Percentiles rank a stretch among this genome's conserved stretches.
phyloP scores from a whole-genome alignment of 37 sponge, comb jelly and placozoan species.

The Crambe crambe region DNA sequence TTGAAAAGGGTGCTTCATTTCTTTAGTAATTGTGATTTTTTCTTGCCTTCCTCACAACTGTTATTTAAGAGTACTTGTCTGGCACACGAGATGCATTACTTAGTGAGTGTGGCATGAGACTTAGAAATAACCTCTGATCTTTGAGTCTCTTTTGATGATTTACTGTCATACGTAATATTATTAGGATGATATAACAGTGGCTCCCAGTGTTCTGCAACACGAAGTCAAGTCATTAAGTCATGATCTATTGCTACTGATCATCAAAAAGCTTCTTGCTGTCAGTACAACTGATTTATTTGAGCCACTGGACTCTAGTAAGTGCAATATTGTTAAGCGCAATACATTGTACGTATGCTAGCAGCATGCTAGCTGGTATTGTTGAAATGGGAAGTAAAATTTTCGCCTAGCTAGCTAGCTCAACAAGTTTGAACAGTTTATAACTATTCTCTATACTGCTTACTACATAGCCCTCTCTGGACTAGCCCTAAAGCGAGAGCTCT shows the following conservation, averaged over 20 bases:
- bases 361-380: too few species aligned
- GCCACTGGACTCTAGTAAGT: not conserved
- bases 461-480: not conserved
- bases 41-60: conserved; percentile 37
- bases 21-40: not conserved
- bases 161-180: too few species aligned
- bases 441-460: not conserved
- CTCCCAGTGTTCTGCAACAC: conserved; percentile 55
- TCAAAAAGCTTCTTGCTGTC: not conserved
- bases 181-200: conserved; percentile 36
- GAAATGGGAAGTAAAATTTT: too few species aligned
- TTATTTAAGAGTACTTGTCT: conserved; percentile 35
- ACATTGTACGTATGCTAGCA: too few species aligned
- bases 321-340: too few species aligned
- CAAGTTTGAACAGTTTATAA: not conserved
- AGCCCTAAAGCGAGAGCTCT: conserved; percentile 14
- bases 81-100: conserved; percentile 52
- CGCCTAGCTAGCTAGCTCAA: too few species aligned
- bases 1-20: conserved; percentile 20
- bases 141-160: too few species aligned
- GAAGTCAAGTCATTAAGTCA: conserved; percentile 43
- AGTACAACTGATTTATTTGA: not conserved
- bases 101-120: conserved; percentile 25
- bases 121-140: too few species aligned
- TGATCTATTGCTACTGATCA: conserved; percentile 30